These are phyloP conservation scores for Drosophila truncata DNA, from an alignment of 1,140 invertebrate species.

Conservation along the genomic window DNA sequence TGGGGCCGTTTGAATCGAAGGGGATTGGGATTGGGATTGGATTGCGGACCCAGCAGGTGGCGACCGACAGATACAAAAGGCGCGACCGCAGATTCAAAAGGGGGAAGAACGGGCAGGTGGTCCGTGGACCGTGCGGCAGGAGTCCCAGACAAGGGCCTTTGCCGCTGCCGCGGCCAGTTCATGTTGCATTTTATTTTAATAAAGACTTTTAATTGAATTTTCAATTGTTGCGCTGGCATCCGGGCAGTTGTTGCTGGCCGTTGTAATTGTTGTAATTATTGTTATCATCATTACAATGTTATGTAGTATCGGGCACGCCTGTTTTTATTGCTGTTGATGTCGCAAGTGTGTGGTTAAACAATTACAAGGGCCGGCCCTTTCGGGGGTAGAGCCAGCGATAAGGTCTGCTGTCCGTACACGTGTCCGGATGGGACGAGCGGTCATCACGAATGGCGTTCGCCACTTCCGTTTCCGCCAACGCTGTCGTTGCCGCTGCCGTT, in stretches of 20 bases:
- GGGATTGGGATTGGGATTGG: constrained; percentile 5
- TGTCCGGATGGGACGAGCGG: constrained; percentile 20
- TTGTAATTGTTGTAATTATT: constrained; percentile 60
- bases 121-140: constrained; percentile 4
- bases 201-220: constrained; percentile 84
- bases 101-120: constrained; percentile 7
- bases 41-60: constrained; percentile 64
- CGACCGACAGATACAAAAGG: constrained; percentile 57
- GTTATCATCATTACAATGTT: constrained; percentile 72
- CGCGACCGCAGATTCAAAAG: constrained; percentile 53
- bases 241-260: constrained; percentile 39
- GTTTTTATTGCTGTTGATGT: constrained; percentile 21
- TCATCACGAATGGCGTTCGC: constrained; percentile 73
- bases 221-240: constrained; percentile 72
- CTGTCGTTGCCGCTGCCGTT: constrained; percentile 26
- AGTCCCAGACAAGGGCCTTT: constrained; percentile 23
- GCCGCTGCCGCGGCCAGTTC: constrained; percentile 51
- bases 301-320: constrained; percentile 50
- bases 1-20: constrained; percentile 18
- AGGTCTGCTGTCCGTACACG: constrained; percentile 25
- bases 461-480: constrained; percentile 71
- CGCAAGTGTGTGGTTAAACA: constrained; percentile 72
- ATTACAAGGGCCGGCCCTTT: constrained; percentile 40
- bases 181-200: constrained; percentile 81
- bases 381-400: constrained; percentile 22